A percentile compares a stretch with the other conserved stretches of the same genome.
Evolutionary conservation across 2,797 vertebrate species (phyloP).

Genomic region (Microcaecilia unicolor): DNA sequence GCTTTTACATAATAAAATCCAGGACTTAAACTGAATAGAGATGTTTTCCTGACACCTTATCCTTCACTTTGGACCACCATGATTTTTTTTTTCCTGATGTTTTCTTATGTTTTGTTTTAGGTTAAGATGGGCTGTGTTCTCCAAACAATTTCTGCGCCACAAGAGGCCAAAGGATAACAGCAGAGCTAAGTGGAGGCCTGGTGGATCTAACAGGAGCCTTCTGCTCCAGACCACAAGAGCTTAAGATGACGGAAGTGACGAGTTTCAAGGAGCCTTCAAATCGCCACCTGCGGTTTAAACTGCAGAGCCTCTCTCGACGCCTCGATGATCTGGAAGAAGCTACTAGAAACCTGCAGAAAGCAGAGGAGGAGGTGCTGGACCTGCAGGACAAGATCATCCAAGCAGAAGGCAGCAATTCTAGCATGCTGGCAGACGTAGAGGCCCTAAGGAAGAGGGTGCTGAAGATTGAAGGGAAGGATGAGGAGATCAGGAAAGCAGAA

Average conservation of each 20-base stretch:
- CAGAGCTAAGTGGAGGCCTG: not conserved
- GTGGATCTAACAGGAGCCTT: too few relatives aligned
- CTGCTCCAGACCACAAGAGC: not conserved
- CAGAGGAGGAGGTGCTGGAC: constrained; percentile 91
- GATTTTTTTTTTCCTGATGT: too few relatives aligned
- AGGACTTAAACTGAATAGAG: too few relatives aligned
- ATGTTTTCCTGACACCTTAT: too few relatives aligned
- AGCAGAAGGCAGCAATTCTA: constrained; percentile 89
- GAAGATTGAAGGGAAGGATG: constrained; percentile 94
- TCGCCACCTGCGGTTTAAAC: constrained; percentile 85
- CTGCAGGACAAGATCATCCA: constrained; percentile 96
- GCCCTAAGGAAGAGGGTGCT: constrained; percentile 80
- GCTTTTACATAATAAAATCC: too few relatives aligned
- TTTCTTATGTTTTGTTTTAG: not conserved
- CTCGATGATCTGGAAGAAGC: constrained; percentile 94
- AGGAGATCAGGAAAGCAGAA: constrained; percentile 93
- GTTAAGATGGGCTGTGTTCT: constrained; percentile 10
- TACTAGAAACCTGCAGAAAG: constrained; percentile 88
- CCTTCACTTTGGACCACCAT: too few relatives aligned
- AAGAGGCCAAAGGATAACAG: constrained; percentile 11
- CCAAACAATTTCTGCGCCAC: not conserved
- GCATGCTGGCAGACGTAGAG: constrained; percentile 80
- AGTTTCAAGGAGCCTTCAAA: constrained; percentile 85
- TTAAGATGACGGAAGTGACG: constrained; percentile 60
- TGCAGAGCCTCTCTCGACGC: constrained; percentile 84